Conservation (phyloP, 1,140 invertebrate species). For the Diorhabda sublineata region DNA sequence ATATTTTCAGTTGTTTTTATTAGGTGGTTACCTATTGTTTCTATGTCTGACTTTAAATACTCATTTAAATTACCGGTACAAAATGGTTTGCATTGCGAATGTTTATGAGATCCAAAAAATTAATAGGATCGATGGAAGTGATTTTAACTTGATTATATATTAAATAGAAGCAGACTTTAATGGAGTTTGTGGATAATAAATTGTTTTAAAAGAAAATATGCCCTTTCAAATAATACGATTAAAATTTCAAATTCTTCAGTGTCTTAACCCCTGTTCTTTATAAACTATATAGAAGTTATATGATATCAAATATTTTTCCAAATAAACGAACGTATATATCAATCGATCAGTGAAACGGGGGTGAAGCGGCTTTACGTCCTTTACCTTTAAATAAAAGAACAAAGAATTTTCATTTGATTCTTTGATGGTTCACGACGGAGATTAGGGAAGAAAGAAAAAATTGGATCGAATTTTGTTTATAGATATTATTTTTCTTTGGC, state of each 20-base stretch:
- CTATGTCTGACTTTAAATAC: too few species aligned
- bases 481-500: neutral
- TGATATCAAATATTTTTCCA: conserved; percentile 3
- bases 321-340: neutral
- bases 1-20: too few species aligned
- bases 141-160: too few species aligned
- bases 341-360: neutral
- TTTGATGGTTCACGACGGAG: conserved; percentile 1
- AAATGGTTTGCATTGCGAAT: too few species aligned
- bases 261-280: too few species aligned
- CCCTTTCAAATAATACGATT: too few species aligned
- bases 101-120: too few species aligned
- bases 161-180: too few species aligned
- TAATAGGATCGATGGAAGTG: too few species aligned
- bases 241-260: too few species aligned
- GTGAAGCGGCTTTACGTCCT: neutral
- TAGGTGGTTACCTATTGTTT: too few species aligned
- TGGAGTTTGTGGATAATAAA: neutral
- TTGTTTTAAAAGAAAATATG: conserved; percentile 1
- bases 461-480: conserved; percentile 2
- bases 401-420: conserved; percentile 3
- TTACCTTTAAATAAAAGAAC: neutral
- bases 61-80: too few species aligned
- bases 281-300: neutral
- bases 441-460: neutral